Conservation (phyloP, 2,113 vertebrate species). For the Pelvicachromis taeniatus region DNA sequence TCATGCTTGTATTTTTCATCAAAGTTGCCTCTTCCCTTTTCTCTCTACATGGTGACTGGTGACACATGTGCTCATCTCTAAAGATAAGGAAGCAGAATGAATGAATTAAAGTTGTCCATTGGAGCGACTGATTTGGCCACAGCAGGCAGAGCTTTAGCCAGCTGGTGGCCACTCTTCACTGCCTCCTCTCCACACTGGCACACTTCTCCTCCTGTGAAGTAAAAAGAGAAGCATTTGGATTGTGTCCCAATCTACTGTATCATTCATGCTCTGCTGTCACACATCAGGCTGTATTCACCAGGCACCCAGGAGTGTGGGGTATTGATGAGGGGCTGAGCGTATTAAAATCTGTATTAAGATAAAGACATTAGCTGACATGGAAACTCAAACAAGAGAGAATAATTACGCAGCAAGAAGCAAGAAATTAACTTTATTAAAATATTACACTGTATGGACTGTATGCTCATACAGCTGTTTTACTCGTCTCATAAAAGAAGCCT, state of each 20-base stretch:
- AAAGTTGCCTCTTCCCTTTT: background rate
- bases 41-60: background rate
- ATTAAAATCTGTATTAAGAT: conserved; percentile 26
- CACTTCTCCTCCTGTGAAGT: conserved; percentile 14
- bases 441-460: background rate
- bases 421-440: background rate
- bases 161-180: conserved; percentile 53
- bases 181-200: conserved; percentile 22
- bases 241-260: conserved; percentile 44
- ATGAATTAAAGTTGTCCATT: conserved; percentile 27
- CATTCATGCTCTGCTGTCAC: conserved; percentile 46
- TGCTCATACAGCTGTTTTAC: background rate
- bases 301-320: background rate
- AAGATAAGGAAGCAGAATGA: conserved; percentile 39
- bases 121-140: conserved; percentile 28
- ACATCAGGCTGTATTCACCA: conserved; percentile 45
- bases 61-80: conserved; percentile 21
- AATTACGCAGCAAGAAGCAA: conserved; percentile 32
- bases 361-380: conserved; percentile 29
- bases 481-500: background rate
- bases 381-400: conserved; percentile 12
- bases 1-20: background rate
- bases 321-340: conserved; percentile 6
- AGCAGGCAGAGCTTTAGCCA: conserved; percentile 41
- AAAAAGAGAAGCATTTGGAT: conserved; percentile 34